These are phyloP conservation scores for Julus scanicus DNA, from an alignment of 2,888 invertebrate genomes.

Conservation along the genomic window DNA sequence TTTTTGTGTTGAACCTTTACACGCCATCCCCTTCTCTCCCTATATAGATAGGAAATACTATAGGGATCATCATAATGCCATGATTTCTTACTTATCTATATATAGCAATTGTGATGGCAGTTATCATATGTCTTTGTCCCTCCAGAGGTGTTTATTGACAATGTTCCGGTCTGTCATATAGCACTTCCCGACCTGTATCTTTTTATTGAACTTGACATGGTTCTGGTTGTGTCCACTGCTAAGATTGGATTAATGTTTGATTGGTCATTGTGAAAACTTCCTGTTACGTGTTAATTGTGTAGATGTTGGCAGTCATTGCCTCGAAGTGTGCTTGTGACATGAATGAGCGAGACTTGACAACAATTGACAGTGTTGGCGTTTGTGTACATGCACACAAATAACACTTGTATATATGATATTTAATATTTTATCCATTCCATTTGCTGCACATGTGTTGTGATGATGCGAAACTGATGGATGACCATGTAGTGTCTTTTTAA, in stretches of 20 bases:
- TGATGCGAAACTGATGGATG: no score
- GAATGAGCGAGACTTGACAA: neutral
- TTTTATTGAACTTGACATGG: neutral
- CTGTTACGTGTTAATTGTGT: neutral
- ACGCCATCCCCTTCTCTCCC: no score
- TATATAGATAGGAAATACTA: neutral
- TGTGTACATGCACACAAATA: neutral
- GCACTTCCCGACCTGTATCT: neutral
- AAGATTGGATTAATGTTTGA: conserved; percentile 1
- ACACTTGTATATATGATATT: neutral
- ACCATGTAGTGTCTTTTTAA: no score
- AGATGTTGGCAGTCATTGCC: neutral
- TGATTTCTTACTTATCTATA: neutral
- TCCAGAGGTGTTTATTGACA: neutral
- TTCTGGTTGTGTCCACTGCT: neutral
- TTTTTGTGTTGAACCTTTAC: no score
- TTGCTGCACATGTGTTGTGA: no score
- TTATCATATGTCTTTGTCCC: neutral
- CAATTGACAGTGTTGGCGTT: neutral
- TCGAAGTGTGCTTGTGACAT: neutral
- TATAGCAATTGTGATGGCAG: neutral
- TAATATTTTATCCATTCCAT: no score
- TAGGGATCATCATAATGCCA: neutral
- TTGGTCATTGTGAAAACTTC: neutral
- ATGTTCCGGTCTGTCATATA: neutral